Conservation (phyloP, 2,113 vertebrate species). For the Galbula dea region DNA sequence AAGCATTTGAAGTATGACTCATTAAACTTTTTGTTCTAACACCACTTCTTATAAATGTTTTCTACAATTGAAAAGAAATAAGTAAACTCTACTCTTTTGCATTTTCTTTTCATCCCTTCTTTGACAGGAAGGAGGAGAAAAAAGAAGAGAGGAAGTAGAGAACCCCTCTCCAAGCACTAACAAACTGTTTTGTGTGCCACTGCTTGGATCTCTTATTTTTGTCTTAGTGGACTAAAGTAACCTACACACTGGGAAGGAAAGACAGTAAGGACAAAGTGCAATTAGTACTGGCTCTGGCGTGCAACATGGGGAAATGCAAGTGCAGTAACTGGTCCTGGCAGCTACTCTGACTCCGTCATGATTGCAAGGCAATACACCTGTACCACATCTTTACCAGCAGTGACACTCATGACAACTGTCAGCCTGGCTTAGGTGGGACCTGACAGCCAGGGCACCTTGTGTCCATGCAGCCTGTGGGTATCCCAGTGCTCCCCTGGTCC, state of each 20-base stretch:
- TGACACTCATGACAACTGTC: not conserved
- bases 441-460: accelerated
- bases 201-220: not conserved
- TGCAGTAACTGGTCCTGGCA: not conserved
- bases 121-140: not conserved
- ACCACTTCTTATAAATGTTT: not conserved
- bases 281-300: accelerated
- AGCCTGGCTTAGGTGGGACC: not conserved
- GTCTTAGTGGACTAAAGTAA: not conserved
- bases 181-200: not conserved
- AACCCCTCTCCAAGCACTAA: not conserved
- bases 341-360: not conserved
- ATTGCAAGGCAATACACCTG: not conserved
- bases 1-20: not conserved
- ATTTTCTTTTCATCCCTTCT: not conserved
- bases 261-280: not conserved
- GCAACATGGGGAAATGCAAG: not conserved
- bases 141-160: not conserved
- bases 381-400: not conserved
- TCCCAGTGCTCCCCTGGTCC: not conserved
- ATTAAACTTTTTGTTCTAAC: not conserved
- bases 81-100: not conserved
- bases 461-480: accelerated
- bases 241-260: not conserved
- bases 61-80: not conserved